These are phyloP conservation scores for Parascotia fuliginaria DNA, from an alignment of 2,888 invertebrate species.

Conservation along the genomic window DNA sequence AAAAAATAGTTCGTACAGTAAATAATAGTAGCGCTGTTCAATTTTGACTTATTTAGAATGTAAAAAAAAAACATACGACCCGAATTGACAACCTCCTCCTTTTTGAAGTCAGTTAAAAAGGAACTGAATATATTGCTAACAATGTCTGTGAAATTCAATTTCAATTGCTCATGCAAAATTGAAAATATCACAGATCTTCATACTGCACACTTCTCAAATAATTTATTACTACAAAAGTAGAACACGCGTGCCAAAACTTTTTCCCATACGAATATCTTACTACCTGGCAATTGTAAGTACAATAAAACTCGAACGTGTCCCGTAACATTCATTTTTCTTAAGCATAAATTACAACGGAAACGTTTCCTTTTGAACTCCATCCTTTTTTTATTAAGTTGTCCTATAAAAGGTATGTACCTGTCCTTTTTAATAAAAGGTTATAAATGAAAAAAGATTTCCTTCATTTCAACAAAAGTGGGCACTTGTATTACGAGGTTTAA, in stretches of 20 bases:
- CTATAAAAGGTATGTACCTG: conserved; percentile 46
- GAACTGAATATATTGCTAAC: too few species aligned
- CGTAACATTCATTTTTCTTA: conserved; percentile 58
- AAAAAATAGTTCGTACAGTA: too few species aligned
- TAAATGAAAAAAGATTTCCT: conserved; percentile 55
- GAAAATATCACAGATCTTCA: too few species aligned
- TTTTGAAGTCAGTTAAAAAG: too few species aligned
- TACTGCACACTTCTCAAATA: too few species aligned
- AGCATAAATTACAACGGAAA: conserved; percentile 63
- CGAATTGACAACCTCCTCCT: too few species aligned
- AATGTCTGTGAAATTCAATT: background rate
- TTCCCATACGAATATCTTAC: conserved; percentile 37
- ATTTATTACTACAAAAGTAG: conserved; percentile 21
- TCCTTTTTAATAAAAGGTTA: conserved; percentile 57
- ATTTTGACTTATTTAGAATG: too few species aligned
- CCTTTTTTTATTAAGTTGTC: conserved; percentile 61
- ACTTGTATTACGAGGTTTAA: conserved; percentile 46
- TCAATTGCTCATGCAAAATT: too few species aligned
- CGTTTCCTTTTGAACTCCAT: conserved; percentile 52
- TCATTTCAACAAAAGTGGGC: conserved; percentile 45
- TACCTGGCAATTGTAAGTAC: conserved; percentile 53
- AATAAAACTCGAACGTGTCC: conserved; percentile 71
- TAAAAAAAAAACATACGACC: too few species aligned
- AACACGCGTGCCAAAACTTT: conserved; percentile 27
- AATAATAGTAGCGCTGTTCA: too few species aligned